Evolutionary conservation across 2,113 vertebrate species (phyloP).

Genomic region (Tragelaphus strepsiceros): DNA sequence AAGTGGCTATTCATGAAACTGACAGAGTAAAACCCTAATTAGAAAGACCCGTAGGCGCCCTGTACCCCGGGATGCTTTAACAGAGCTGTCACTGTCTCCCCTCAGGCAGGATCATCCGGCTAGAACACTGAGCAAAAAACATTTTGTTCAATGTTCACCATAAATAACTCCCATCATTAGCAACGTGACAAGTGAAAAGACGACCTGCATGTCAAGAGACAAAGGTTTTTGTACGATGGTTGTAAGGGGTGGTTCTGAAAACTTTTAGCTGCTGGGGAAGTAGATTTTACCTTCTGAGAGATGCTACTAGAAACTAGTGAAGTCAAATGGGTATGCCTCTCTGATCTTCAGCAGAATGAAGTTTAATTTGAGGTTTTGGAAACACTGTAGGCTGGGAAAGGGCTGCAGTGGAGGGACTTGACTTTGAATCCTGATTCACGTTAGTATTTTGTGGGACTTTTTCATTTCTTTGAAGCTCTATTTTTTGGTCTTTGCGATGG

Average conservation of each 20-base stretch:
- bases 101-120: slow-evolving; percentile 32
- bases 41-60: slow-evolving; percentile 6
- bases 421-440: neutral
- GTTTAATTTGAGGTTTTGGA: neutral
- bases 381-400: neutral
- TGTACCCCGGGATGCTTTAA: neutral
- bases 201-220: neutral
- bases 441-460: neutral
- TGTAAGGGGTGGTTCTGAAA: neutral
- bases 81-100: slow-evolving; percentile 54
- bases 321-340: neutral
- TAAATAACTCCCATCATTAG: slow-evolving; percentile 53
- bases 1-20: neutral
- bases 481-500: neutral
- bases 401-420: too few relatives aligned
- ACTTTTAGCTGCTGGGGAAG: neutral
- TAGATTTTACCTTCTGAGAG: neutral
- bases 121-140: slow-evolving; percentile 39
- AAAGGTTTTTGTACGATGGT: neutral
- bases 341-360: neutral
- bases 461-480: neutral
- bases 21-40: slow-evolving; percentile 51
- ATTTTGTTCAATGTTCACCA: slow-evolving; percentile 56
- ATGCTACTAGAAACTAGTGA: neutral
- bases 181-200: neutral